Conservation (phyloP, 92 coral and sea anemone species). For the Umimayanthus kanabou region DNA sequence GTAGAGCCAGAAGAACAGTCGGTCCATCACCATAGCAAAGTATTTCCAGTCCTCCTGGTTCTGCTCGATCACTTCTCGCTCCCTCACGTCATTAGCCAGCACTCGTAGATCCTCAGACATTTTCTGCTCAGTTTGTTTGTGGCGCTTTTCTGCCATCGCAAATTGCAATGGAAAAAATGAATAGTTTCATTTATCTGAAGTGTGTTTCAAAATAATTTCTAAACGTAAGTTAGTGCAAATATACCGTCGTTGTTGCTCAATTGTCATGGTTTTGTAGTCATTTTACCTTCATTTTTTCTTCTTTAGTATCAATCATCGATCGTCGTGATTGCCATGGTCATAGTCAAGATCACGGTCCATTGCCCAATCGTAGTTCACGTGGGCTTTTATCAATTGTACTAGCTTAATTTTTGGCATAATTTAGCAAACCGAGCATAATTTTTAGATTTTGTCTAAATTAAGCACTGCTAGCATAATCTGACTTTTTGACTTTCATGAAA, state of each 20-base stretch:
- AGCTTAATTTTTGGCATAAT: too few relatives aligned
- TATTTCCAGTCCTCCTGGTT: slow-evolving; percentile 49
- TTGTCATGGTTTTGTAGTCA: background rate
- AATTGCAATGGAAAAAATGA: background rate
- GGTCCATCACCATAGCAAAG: slow-evolving; percentile 46
- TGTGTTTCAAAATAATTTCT: background rate
- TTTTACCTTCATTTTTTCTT: too few relatives aligned
- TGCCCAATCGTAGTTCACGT: too few relatives aligned
- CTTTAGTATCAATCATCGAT: too few relatives aligned
- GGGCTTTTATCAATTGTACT: too few relatives aligned
- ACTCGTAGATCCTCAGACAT: slow-evolving; percentile 36
- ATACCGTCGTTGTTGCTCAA: background rate
- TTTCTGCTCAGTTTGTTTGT: slow-evolving; percentile 25
- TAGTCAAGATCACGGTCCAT: background rate
- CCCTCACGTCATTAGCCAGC: slow-evolving; percentile 32
- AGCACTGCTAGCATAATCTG: too few relatives aligned
- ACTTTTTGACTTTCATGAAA: too few relatives aligned
- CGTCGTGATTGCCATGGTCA: too few relatives aligned
- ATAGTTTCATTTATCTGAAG: background rate
- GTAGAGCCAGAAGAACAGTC: slow-evolving; percentile 45
- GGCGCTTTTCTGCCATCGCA: slow-evolving; percentile 11
- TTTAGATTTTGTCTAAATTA: too few relatives aligned
- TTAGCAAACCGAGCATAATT: too few relatives aligned
- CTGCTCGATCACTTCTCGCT: slow-evolving; percentile 41
- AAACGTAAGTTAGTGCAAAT: too few relatives aligned